Conservation (phyloP, 2,797 vertebrate genomes). For the Sebastes reedi region DNA sequence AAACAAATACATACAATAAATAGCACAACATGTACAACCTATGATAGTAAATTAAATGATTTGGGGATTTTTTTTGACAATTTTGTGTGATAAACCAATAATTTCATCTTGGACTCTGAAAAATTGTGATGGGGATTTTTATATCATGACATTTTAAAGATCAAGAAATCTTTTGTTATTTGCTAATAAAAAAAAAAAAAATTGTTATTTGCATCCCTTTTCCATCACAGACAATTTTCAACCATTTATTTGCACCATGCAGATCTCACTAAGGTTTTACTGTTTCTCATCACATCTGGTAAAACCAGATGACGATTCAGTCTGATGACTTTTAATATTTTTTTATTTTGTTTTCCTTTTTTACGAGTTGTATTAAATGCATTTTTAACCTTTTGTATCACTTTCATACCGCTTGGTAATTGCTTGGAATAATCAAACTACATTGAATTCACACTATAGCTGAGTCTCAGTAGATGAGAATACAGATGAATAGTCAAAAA, state of each 20-base stretch:
- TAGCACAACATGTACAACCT: too few species aligned
- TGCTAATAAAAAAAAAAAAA: not conserved
- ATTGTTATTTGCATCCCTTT: not conserved
- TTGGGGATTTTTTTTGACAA: too few species aligned
- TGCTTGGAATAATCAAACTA: slow-evolving; percentile 21
- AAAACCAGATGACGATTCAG: not conserved
- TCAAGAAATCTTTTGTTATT: not conserved
- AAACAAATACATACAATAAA: too few species aligned
- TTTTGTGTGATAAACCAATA: not conserved
- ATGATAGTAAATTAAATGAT: not conserved
- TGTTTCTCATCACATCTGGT: not conserved
- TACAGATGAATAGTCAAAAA: slow-evolving; percentile 9
- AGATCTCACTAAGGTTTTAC: not conserved
- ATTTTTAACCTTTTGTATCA: not conserved
- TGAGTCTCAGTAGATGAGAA: not conserved
- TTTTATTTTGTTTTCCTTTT: not conserved
- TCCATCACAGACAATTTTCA: not conserved
- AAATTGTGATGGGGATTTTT: too few species aligned
- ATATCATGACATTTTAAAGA: not conserved
- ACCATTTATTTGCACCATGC: not conserved
- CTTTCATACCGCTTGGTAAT: not conserved
- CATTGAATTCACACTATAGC: slow-evolving; percentile 21
- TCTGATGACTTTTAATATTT: not conserved
- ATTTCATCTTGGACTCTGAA: not conserved
- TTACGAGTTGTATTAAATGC: not conserved